These are phyloP conservation scores for Merops nubicus DNA, from an alignment of 2,113 vertebrate genomes.

Conservation along the genomic window DNA sequence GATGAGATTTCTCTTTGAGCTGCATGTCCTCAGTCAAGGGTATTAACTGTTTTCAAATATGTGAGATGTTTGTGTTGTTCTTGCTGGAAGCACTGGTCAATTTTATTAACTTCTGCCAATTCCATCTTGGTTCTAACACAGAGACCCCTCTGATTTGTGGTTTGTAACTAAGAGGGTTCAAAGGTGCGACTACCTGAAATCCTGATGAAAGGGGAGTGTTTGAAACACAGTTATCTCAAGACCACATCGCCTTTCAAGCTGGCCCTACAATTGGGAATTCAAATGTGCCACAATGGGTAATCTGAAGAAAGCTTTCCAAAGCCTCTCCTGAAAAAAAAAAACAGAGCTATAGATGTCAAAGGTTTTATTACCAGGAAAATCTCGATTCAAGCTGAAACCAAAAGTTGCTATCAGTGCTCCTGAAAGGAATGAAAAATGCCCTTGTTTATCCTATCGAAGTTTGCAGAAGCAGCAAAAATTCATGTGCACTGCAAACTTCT, in stretches of 20 bases:
- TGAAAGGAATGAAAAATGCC: slow-evolving; percentile 13
- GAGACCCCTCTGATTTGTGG: background rate
- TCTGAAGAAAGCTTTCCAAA: background rate
- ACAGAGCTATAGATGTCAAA: background rate
- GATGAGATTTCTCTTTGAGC: background rate
- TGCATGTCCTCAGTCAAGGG: background rate
- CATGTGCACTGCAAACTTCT: background rate
- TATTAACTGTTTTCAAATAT: slow-evolving; percentile 25
- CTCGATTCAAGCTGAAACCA: background rate
- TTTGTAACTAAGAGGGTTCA: background rate
- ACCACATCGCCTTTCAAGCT: background rate
- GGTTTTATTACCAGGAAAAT: background rate
- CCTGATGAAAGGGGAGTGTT: background rate
- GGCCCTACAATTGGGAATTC: background rate
- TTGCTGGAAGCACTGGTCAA: background rate
- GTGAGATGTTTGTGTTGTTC: slow-evolving; percentile 12
- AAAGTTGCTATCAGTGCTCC: background rate
- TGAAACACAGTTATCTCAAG: background rate
- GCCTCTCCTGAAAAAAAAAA: background rate
- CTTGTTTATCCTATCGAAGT: slow-evolving; percentile 27
- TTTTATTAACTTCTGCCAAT: slow-evolving; percentile 24
- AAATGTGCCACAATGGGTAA: background rate
- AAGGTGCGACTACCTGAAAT: background rate
- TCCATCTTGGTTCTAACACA: background rate
- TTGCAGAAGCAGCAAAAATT: slow-evolving; percentile 50